Evolutionary conservation across 2,888 invertebrate genomes (phyloP).

Genomic region (Pantelozetes paolii): DNA sequence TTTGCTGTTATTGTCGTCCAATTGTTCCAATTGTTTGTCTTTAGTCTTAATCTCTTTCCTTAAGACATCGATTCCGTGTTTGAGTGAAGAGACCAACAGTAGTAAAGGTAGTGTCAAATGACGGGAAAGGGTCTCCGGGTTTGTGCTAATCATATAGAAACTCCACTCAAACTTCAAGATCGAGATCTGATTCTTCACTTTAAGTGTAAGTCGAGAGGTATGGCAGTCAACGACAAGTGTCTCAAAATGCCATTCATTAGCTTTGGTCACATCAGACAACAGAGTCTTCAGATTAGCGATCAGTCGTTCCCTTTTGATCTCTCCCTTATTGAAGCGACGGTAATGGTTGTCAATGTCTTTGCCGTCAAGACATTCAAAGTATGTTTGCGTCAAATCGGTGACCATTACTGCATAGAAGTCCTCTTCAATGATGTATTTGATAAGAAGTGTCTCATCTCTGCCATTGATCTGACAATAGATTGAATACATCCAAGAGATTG

Average conservation of each 20-base stretch:
- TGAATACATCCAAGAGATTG: constrained; percentile 35
- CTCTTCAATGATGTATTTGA: constrained; percentile 35
- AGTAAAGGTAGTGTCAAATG: constrained; percentile 35
- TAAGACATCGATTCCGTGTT: not conserved
- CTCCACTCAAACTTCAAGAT: constrained; percentile 33
- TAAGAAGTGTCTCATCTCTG: not conserved
- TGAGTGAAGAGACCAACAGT: not conserved
- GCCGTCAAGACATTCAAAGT: constrained; percentile 38
- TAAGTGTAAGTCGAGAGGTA: constrained; percentile 27
- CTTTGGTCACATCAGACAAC: not conserved
- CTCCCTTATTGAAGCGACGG: constrained; percentile 31
- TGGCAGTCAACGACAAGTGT: constrained; percentile 36
- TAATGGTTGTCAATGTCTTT: constrained; percentile 34
- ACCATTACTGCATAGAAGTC: constrained; percentile 36
- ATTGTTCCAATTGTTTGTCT: constrained; percentile 14
- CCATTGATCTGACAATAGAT: constrained; percentile 18
- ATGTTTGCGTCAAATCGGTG: constrained; percentile 32
- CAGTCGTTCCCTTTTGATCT: constrained; percentile 8
- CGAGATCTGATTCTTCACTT: constrained; percentile 5
- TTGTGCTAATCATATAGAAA: constrained; percentile 38
- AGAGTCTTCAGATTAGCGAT: not conserved
- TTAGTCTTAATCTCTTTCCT: not conserved
- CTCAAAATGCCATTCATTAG: constrained; percentile 4
- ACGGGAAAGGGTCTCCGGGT: constrained; percentile 19
- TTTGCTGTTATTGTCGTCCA: constrained; percentile 1